These are phyloP conservation scores for Poecilobothrus nobilitatus DNA, from an alignment of 2,888 invertebrate species.

Conservation along the genomic window DNA sequence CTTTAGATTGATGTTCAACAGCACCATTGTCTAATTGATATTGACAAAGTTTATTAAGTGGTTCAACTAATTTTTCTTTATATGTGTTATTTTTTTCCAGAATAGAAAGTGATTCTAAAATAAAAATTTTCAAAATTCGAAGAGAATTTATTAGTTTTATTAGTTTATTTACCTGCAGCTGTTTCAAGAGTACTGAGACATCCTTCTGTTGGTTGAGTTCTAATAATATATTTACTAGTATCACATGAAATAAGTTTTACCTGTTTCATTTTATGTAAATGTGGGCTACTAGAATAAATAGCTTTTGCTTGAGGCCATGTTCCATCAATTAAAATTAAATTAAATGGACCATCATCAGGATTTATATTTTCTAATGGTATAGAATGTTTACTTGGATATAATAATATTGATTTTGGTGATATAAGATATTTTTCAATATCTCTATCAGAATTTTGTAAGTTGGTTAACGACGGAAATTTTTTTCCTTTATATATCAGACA, in stretches of 20 bases:
- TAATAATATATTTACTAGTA: constrained; percentile 80
- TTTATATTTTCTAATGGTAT: constrained; percentile 55
- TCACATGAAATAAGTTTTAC: constrained; percentile 67
- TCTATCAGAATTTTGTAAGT: constrained; percentile 46
- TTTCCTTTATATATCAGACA: constrained; percentile 66
- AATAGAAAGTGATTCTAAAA: constrained; percentile 48
- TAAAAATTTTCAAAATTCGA: too few relatives aligned
- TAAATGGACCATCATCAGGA: constrained; percentile 50
- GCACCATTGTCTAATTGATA: constrained; percentile 87
- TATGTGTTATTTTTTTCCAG: constrained; percentile 61
- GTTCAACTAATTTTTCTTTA: constrained; percentile 60
- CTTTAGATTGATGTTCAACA: constrained; percentile 87
- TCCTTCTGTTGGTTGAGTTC: constrained; percentile 87
- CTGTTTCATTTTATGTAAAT: constrained; percentile 65
- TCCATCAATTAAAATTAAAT: constrained; percentile 80
- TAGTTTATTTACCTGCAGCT: constrained; percentile 32
- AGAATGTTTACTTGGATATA: constrained; percentile 73
- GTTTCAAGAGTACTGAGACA: constrained; percentile 73
- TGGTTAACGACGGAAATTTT: constrained; percentile 54
- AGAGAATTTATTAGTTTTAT: too few relatives aligned
- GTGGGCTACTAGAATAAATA: constrained; percentile 73
- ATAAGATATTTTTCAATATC: constrained; percentile 59
- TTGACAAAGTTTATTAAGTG: constrained; percentile 73
- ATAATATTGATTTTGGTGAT: constrained; percentile 51
- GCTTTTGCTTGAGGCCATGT: constrained; percentile 95